These are phyloP conservation scores for Acanthosepion pharaonis DNA, from an alignment of 2,888 invertebrate species.

Conservation along the genomic window DNA sequence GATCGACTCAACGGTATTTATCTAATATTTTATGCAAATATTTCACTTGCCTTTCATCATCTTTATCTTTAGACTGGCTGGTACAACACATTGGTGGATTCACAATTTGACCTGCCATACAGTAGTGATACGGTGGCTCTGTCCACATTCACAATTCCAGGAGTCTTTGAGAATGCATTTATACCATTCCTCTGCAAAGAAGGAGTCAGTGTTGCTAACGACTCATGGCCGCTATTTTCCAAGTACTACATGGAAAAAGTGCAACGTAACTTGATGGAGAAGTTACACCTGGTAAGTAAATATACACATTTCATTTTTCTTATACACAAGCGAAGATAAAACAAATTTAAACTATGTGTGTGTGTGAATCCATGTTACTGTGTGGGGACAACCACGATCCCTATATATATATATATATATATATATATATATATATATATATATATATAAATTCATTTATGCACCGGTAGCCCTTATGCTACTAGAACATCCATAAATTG, in stretches of 20 bases:
- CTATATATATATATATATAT: too few relatives aligned
- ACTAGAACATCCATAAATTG: too few relatives aligned
- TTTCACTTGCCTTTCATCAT: not conserved
- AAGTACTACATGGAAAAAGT: not conserved
- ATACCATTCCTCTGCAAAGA: not conserved
- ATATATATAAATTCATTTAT: too few relatives aligned
- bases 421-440: too few relatives aligned
- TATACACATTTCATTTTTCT: not conserved
- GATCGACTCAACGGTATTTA: too few relatives aligned
- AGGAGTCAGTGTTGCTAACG: not conserved
- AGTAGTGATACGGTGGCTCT: not conserved
- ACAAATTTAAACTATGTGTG: too few relatives aligned
- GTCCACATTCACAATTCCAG: not conserved
- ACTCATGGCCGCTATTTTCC: not conserved
- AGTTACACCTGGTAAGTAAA: not conserved
- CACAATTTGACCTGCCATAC: not conserved
- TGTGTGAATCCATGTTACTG: too few relatives aligned
- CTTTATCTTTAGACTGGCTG: not conserved
- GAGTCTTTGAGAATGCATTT: not conserved
- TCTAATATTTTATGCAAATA: not conserved
- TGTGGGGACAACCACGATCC: too few relatives aligned
- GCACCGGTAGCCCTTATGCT: too few relatives aligned
- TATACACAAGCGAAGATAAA: too few relatives aligned
- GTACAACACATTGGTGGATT: not conserved
- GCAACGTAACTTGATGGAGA: not conserved